Percentiles rank a stretch among this genome's conserved stretches.
phyloP scores from a whole-genome alignment of 1,140 invertebrate genomes.

The Drosophila trapezifrons region DNA sequence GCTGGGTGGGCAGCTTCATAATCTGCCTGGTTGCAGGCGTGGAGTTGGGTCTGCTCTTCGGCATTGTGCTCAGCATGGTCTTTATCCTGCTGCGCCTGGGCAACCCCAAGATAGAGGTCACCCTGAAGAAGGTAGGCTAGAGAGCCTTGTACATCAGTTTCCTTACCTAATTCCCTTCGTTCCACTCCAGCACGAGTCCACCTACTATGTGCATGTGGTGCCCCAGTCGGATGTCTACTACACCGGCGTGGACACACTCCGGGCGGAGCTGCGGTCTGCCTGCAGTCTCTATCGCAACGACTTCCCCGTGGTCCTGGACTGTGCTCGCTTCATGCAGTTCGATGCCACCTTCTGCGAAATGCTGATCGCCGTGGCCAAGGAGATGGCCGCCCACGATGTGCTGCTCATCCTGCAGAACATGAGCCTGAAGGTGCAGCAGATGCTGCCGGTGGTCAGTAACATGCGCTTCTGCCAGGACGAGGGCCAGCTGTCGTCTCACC shows the following conservation, averaged over 20 bases:
- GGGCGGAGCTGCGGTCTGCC: constrained; percentile 85
- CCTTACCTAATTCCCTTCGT: neutral
- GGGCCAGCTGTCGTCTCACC: constrained; percentile 31
- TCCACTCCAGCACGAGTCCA: constrained; percentile 49
- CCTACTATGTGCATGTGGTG: constrained; percentile 86
- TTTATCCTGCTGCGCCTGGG: constrained; percentile 92
- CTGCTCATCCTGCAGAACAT: constrained; percentile 68
- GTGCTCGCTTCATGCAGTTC: constrained; percentile 86
- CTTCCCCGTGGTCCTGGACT: constrained; percentile 87
- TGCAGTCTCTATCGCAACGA: constrained; percentile 76
- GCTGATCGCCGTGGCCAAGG: constrained; percentile 75
- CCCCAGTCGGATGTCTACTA: constrained; percentile 88
- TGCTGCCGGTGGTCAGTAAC: constrained; percentile 64
- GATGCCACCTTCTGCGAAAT: constrained; percentile 88
- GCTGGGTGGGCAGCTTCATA: constrained; percentile 91
- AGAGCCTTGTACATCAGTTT: neutral
- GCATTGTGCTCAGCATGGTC: constrained; percentile 92
- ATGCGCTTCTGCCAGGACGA: constrained; percentile 62
- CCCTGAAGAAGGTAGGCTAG: constrained; percentile 86
- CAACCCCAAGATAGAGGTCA: constrained; percentile 89
- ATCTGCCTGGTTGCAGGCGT: constrained; percentile 91
- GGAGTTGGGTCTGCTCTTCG: constrained; percentile 94
- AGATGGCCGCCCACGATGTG: constrained; percentile 61
- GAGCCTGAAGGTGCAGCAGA: constrained; percentile 62
- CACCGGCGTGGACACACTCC: constrained; percentile 87